A percentile compares a stretch with the other conserved stretches of the same genome.
These are phyloP conservation scores for Tauraco erythrolophus DNA, from an alignment of 2,113 vertebrate genomes.

Conservation along the genomic window DNA sequence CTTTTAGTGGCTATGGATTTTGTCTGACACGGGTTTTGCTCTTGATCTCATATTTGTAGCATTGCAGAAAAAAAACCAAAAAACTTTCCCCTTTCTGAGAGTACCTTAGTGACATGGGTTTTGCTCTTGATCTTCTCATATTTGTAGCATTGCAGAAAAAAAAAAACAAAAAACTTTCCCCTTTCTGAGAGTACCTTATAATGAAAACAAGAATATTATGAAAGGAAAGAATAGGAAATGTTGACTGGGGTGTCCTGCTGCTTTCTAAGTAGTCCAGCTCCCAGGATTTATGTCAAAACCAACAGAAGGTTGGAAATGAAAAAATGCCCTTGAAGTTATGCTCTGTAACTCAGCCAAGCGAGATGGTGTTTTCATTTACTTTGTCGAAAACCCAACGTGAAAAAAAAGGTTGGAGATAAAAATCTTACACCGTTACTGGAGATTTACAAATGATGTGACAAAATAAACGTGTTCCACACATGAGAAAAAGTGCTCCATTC, in stretches of 20 bases:
- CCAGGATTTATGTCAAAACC: conserved; percentile 68
- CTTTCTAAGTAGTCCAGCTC: conserved; percentile 66
- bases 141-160: conserved; percentile 9
- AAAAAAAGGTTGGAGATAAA: conserved; percentile 44
- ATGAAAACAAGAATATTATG: conserved; percentile 71
- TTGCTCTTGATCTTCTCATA: conserved; percentile 33
- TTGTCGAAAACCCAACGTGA: conserved; percentile 20
- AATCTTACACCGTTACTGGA: conserved; percentile 1
- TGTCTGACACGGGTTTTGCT: conserved; percentile 1
- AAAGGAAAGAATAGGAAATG: conserved; percentile 66
- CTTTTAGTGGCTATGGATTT: neutral
- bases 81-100: conserved; percentile 41
- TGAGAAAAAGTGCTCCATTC: neutral
- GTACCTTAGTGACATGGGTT: neutral
- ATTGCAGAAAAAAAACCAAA: neutral
- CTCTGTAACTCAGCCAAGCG: conserved; percentile 12
- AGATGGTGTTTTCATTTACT: conserved; percentile 60
- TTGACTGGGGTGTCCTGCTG: conserved; percentile 61
- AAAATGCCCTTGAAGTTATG: conserved; percentile 49
- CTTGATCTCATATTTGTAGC: conserved; percentile 34
- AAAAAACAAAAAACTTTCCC: conserved; percentile 40
- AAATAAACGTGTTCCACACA: neutral
- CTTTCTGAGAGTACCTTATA: conserved; percentile 38
- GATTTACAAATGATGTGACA: conserved; percentile 55
- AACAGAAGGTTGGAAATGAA: conserved; percentile 59